Conservation (phyloP, 1,140 invertebrate genomes). For the Lordiphosa clarofinis region DNA sequence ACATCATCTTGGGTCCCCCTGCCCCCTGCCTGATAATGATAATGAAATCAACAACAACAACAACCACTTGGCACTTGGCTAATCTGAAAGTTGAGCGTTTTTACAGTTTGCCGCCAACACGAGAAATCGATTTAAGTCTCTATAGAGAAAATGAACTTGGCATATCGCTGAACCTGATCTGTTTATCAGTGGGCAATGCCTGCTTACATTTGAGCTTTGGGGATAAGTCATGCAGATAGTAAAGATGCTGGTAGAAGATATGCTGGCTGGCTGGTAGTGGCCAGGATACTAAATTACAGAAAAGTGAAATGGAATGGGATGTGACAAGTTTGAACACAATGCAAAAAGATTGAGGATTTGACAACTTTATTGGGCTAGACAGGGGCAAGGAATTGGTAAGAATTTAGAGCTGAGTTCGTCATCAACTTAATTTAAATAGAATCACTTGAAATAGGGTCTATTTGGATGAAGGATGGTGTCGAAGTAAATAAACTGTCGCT, state of each 20-base stretch:
- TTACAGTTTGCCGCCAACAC: slow-evolving; percentile 51
- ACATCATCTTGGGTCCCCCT: slow-evolving; percentile 58
- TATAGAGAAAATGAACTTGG: slow-evolving; percentile 7
- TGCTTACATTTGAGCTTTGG: slow-evolving; percentile 56
- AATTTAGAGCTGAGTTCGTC: too few relatives aligned
- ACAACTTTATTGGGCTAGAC: too few relatives aligned
- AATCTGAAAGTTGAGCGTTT: slow-evolving; percentile 50
- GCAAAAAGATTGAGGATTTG: too few relatives aligned
- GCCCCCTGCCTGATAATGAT: slow-evolving; percentile 35
- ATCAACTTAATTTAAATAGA: too few relatives aligned
- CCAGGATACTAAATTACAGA: too few relatives aligned
- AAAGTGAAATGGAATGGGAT: too few relatives aligned
- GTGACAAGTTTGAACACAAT: too few relatives aligned
- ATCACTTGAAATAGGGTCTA: too few relatives aligned
- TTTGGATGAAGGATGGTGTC: too few relatives aligned
- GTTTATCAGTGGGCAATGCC: slow-evolving; percentile 62
- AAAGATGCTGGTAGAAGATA: slow-evolving; percentile 45
- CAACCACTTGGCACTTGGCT: slow-evolving; percentile 61
- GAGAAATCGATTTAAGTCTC: slow-evolving; percentile 68
- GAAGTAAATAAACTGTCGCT: too few relatives aligned
- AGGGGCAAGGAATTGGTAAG: too few relatives aligned
- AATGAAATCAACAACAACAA: slow-evolving; percentile 41
- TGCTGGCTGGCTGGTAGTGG: slow-evolving; percentile 1
- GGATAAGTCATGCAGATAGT: slow-evolving; percentile 58
- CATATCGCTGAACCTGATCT: slow-evolving; percentile 12